These are phyloP conservation scores for Sycophila sp. DNA, from an alignment of 1,140 invertebrate genomes.

Conservation along the genomic window DNA sequence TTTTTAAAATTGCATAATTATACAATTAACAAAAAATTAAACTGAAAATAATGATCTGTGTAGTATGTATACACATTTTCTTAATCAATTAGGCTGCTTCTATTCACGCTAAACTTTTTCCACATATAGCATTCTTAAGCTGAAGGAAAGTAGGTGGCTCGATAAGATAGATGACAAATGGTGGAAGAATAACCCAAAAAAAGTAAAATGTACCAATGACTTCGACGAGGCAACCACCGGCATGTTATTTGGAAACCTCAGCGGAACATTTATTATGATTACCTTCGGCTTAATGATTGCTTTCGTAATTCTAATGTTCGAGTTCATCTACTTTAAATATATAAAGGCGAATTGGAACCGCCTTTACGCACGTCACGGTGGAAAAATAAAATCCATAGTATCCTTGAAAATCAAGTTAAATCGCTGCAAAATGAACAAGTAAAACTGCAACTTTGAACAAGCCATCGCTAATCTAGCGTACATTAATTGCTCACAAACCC, in stretches of 20 bases:
- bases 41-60: too few species aligned
- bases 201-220: slow-evolving; percentile 84
- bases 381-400: too few species aligned
- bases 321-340: slow-evolving; percentile 5
- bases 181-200: slow-evolving; percentile 90
- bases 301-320: slow-evolving; percentile 77
- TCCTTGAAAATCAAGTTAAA: too few species aligned
- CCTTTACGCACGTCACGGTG: too few species aligned
- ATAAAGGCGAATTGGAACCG: background rate
- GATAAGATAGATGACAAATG: slow-evolving; percentile 94
- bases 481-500: too few species aligned
- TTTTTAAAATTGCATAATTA: background rate
- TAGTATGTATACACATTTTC: too few species aligned
- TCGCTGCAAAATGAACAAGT: too few species aligned
- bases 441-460: too few species aligned
- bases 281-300: slow-evolving; percentile 92
- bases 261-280: slow-evolving; percentile 96
- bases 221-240: slow-evolving; percentile 92
- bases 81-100: too few species aligned
- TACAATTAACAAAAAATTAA: background rate
- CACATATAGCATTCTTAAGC: slow-evolving; percentile 92
- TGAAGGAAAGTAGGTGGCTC: slow-evolving; percentile 89
- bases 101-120: too few species aligned
- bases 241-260: slow-evolving; percentile 96
- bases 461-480: too few species aligned